Evolutionary conservation across 2,888 invertebrate genomes (phyloP).

Genomic region (Aromia moschata): DNA sequence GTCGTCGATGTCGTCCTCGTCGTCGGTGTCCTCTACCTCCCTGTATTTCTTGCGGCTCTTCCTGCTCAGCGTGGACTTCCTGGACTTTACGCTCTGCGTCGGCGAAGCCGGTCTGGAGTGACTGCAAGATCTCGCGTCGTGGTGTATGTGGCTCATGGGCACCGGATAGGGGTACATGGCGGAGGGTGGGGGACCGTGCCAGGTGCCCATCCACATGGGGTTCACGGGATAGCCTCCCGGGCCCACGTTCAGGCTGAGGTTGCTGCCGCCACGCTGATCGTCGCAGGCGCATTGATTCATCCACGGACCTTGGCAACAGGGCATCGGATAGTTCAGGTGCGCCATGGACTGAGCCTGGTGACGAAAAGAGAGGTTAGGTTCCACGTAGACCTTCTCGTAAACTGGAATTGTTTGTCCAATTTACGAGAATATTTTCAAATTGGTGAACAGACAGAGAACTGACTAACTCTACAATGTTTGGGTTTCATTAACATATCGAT

Average conservation of each 20-base stretch:
- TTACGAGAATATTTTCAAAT: no score
- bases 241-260: slow-evolving; percentile 66
- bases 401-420: no score
- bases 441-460: no score
- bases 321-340: slow-evolving; percentile 70
- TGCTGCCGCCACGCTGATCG: slow-evolving; percentile 64
- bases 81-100: slow-evolving; percentile 74
- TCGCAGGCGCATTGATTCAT: slow-evolving; percentile 58
- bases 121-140: slow-evolving; percentile 66
- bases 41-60: slow-evolving; percentile 65
- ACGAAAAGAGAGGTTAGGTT: no score
- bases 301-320: slow-evolving; percentile 63
- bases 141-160: slow-evolving; percentile 64
- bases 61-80: slow-evolving; percentile 72
- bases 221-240: slow-evolving; percentile 57
- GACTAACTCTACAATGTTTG: no score
- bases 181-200: slow-evolving; percentile 60
- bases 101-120: slow-evolving; percentile 75
- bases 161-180: slow-evolving; percentile 56
- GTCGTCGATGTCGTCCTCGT: slow-evolving; percentile 53
- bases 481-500: no score
- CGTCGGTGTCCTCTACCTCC: slow-evolving; percentile 64
- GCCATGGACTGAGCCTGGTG: slow-evolving; percentile 80
- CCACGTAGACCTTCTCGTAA: no score
- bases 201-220: slow-evolving; percentile 64